A percentile compares a stretch with the other conserved stretches of the same genome.
phyloP scores from a whole-genome alignment of 2,888 invertebrate genomes.

The Conchocele bisecta region DNA sequence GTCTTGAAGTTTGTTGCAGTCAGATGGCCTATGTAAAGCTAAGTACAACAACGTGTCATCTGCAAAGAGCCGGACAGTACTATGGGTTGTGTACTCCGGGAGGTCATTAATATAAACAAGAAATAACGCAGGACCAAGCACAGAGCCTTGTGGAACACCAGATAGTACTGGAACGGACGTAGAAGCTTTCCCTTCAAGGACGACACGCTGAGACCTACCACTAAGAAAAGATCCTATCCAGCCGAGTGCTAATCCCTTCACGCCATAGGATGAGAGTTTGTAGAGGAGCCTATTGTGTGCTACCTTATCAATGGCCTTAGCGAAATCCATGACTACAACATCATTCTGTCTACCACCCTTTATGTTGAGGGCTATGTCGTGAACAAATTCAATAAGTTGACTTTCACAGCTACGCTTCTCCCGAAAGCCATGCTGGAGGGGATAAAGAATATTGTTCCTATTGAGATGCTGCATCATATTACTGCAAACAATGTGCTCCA shows the following conservation, averaged over 20 bases:
- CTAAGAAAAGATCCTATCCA: slow-evolving; percentile 12
- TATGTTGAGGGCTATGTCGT: slow-evolving; percentile 6
- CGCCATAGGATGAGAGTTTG: slow-evolving; percentile 6
- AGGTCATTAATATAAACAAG: slow-evolving; percentile 11
- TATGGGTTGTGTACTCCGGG: not conserved
- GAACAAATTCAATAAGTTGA: slow-evolving; percentile 1
- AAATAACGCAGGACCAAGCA: not conserved
- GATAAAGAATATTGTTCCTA: slow-evolving; percentile 2
- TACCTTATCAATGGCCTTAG: slow-evolving; percentile 6
- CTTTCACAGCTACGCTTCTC: slow-evolving; percentile 11
- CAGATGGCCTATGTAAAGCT: not conserved
- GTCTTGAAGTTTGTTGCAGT: slow-evolving; percentile 5
- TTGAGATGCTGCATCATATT: not conserved
- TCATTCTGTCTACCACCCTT: not conserved
- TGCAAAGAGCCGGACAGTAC: slow-evolving; percentile 1
- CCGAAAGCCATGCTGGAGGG: slow-evolving; percentile 8
- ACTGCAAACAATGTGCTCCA: slow-evolving; percentile 6
- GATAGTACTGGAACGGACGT: slow-evolving; percentile 1
- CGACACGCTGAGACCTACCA: slow-evolving; percentile 1
- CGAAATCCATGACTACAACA: slow-evolving; percentile 10
- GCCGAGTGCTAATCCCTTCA: slow-evolving; percentile 3
- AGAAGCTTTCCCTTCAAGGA: slow-evolving; percentile 6
- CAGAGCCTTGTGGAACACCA: slow-evolving; percentile 7
- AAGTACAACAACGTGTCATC: not conserved
- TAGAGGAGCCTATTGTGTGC: slow-evolving; percentile 4